phyloP scores from a whole-genome alignment of 2,113 vertebrate genomes.

The Myanophis thanlyinensis region DNA sequence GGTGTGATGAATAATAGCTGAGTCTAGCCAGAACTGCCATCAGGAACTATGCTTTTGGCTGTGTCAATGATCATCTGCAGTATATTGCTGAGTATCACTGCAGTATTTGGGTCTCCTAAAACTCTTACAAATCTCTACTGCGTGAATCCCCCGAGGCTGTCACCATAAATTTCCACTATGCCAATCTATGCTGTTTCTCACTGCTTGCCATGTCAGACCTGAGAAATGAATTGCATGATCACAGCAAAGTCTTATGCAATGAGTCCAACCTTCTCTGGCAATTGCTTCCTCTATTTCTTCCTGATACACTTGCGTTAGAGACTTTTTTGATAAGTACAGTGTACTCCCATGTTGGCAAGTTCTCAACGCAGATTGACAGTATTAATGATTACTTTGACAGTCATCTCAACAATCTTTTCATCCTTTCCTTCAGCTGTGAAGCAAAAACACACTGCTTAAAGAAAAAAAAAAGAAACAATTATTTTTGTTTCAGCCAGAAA shows the following conservation, averaged over 20 bases:
- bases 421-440: neutral
- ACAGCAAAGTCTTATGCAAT: neutral
- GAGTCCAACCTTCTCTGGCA: neutral
- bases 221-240: neutral
- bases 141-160: neutral
- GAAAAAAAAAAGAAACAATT: neutral
- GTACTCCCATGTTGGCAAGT: neutral
- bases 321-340: neutral
- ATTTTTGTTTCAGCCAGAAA: conserved; percentile 22
- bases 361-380: neutral
- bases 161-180: neutral
- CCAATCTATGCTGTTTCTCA: neutral
- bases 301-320: neutral
- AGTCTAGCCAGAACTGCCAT: neutral
- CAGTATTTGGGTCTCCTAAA: neutral
- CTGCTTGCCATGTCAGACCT: neutral
- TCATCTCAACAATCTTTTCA: neutral
- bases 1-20: neutral
- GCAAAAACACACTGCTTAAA: neutral
- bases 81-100: neutral
- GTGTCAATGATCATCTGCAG: neutral
- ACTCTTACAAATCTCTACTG: neutral
- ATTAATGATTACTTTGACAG: neutral
- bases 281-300: neutral
- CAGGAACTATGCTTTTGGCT: neutral